Evolutionary conservation across 2,888 invertebrate species (phyloP), one percentile per base, ranked within the genome.

Genomic region (Zeuzera pyrina): DNA sequence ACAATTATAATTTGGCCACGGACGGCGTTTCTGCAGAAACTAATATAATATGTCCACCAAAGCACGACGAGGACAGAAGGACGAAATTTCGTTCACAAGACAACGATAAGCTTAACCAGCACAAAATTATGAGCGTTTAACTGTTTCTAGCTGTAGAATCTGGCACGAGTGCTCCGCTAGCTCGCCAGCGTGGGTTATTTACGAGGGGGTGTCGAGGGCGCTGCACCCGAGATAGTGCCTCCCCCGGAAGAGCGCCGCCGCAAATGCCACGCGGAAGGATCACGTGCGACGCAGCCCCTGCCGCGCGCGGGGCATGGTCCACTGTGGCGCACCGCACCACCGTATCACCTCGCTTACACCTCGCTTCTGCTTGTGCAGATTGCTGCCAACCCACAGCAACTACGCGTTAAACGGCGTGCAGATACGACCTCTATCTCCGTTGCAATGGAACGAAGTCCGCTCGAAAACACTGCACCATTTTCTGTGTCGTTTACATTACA

Each of bases 41-140:
- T 76, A 77, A 83, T 78, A 81, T 81, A 83, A 74, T 77, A 77
- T 78, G 72, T 73, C 67, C 68, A 69, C 66, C 66, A 62, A 67
- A 71, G 78, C 71, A 71, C 64, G 64, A 73, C 68, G 68, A 72
- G 74, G 72, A 68, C 67, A 63, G 68, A 54, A 49, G 49, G 66
- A 56, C 68, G 70, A 78, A 78, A 74, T 77, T 81, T 77, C 76
- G 76, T 81, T 73, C 70, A 78, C 69, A 72, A 79, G 78, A 81
- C 79, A 81, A 74, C 79, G 81, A 83, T 81, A 83, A 81, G 81
- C 81, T 79, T 79, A 83, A 83, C 81, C 79, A 79, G 79, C 74
- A 71, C 78, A 74, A 77, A 83, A 81, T 83, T 83, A 83, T 83
- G 83, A 81, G 79, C 81, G 77, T 81, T 83, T 81, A 83, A 83